These are phyloP conservation scores for Pomatorhinus ruficollis DNA, from an alignment of 2,113 vertebrate species.

Conservation along the genomic window DNA sequence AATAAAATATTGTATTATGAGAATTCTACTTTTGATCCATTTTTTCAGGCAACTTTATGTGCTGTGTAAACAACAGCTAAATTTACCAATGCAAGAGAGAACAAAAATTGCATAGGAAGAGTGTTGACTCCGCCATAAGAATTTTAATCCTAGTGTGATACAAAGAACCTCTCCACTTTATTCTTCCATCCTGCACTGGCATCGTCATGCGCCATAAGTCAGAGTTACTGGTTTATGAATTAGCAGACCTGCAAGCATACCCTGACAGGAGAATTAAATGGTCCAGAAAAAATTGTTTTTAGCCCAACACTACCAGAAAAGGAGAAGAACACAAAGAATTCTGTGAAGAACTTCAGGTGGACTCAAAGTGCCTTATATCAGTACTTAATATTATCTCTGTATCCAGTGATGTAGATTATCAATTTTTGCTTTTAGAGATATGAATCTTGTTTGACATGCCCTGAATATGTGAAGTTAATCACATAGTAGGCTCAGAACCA, in stretches of 20 bases:
- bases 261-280: slow-evolving; percentile 63
- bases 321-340: slow-evolving; percentile 21
- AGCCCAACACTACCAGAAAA: not conserved
- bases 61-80: not conserved
- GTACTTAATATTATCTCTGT: slow-evolving; percentile 27
- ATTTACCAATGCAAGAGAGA: not conserved
- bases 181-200: not conserved
- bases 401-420: not conserved
- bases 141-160: not conserved
- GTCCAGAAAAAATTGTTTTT: slow-evolving; percentile 48
- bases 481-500: not conserved
- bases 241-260: slow-evolving; percentile 15
- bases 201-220: not conserved
- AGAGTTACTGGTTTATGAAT: slow-evolving; percentile 42
- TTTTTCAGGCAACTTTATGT: not conserved
- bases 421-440: slow-evolving; percentile 14
- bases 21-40: not conserved
- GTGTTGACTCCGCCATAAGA: not conserved
- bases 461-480: slow-evolving; percentile 16
- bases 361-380: not conserved
- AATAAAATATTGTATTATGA: not conserved
- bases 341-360: not conserved
- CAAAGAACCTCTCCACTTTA: not conserved
- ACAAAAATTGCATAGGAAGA: not conserved
- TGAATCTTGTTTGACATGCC: slow-evolving; percentile 11